Evolutionary conservation across 2,888 invertebrate genomes (phyloP), one percentile per base, ranked within the genome.

Genomic region (Rhynchonema sp.): DNA sequence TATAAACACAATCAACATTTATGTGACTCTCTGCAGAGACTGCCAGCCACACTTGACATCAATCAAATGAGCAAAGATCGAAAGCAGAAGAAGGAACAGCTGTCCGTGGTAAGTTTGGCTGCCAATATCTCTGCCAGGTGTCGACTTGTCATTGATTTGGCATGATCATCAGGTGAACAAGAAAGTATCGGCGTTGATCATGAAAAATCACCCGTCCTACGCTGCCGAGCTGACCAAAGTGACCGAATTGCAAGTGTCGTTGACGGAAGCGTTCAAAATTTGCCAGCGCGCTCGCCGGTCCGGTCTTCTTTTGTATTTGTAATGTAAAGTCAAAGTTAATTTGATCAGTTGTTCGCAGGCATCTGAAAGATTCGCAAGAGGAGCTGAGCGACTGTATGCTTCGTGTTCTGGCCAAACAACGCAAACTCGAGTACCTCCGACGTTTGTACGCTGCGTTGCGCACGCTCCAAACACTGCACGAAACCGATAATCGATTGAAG

Each of bases 181-280:
- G 66, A 87, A 88, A 76, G 87, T 92, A 0, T 80, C 91, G 0
- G 87, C 89, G 68, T 79, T 92, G 53, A 92, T 94, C 68, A 79
- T 91, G 1, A 86, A 91, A 70, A 89, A 92, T 66, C 84, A 91
- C 61, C 84, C 83, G 66, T 81, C 84, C 0, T 92, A 90, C 73
- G 85, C 86, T 66, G 79, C 82, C 27, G 90, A 94, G 72, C 85
- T 92, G 67, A 79, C 83, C 60, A 82, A 78, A 71, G 74, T 74
- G 3, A 74, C 74, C 72, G 59, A 38, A 17, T 49, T 62, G 38
- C 55, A 63, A 46, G 2, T n/a, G 17, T n/a, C 38, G 13, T 53
- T 62, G 20, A 23, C n/a, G 3, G 25, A 49, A 23, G 58, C 58
- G 52, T 27, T 25, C 17, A 29, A 17, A 17, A 13, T 27, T 3